Conservation (phyloP, 2,888 invertebrate genomes). For the Drosophila colorata region DNA sequence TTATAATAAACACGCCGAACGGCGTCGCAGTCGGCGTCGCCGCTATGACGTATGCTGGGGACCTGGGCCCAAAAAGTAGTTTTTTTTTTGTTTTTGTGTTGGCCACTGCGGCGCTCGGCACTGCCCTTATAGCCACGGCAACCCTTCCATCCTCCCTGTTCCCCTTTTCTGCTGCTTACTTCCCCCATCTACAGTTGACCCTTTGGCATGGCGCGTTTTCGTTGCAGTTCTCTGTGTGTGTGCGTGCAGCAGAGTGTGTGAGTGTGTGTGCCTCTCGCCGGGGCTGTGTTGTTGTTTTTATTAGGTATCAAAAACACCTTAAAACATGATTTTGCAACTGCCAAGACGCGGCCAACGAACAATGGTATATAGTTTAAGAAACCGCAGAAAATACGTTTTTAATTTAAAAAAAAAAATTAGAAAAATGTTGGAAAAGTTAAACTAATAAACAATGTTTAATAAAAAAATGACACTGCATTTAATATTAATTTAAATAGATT, state of each 20-base stretch:
- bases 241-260: slow-evolving; percentile 12
- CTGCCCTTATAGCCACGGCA: slow-evolving; percentile 49
- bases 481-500: no score
- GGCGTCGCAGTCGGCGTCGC: slow-evolving; percentile 55
- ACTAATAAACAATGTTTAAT: no score
- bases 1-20: slow-evolving; percentile 83
- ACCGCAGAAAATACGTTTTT: not conserved
- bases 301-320: slow-evolving; percentile 82
- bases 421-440: no score
- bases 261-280: slow-evolving; percentile 28
- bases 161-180: slow-evolving; percentile 21
- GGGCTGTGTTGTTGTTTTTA: slow-evolving; percentile 76
- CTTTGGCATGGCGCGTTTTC: slow-evolving; percentile 71
- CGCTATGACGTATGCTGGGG: slow-evolving; percentile 69
- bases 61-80: slow-evolving; percentile 40
- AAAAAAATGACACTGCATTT: no score
- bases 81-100: slow-evolving; percentile 28
- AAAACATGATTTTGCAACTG: slow-evolving; percentile 82
- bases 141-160: slow-evolving; percentile 18
- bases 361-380: slow-evolving; percentile 47
- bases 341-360: slow-evolving; percentile 55
- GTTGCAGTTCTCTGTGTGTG: slow-evolving; percentile 45
- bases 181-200: slow-evolving; percentile 56
- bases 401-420: no score
- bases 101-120: slow-evolving; percentile 54